These are phyloP conservation scores for Cordilura impudica DNA, from an alignment of 2,888 invertebrate genomes.

Conservation along the genomic window DNA sequence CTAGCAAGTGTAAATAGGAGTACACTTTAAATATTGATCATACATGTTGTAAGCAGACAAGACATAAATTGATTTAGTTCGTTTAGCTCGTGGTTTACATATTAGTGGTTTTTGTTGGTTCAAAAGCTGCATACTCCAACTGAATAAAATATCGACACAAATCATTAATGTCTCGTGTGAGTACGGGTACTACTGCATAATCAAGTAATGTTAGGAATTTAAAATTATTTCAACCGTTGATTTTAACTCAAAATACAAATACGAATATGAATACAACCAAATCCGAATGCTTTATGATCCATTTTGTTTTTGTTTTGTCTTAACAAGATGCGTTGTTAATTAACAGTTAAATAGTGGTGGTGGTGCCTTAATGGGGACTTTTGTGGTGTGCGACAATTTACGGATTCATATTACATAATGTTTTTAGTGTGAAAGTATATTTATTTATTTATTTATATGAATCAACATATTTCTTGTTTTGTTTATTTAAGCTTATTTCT, in stretches of 20 bases:
- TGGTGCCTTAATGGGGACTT: background rate
- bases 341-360: background rate
- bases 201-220: slow-evolving; percentile 6
- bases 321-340: slow-evolving; percentile 13
- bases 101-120: slow-evolving; percentile 2
- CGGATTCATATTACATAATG: background rate
- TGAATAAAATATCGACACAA: slow-evolving; percentile 12
- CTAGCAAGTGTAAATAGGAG: too few species aligned
- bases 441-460: too few species aligned
- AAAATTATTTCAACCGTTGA: slow-evolving; percentile 11
- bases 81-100: slow-evolving; percentile 14
- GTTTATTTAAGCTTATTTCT: background rate
- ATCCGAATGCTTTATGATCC: background rate
- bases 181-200: slow-evolving; percentile 5
- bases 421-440: slow-evolving; percentile 34
- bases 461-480: background rate
- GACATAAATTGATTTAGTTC: background rate
- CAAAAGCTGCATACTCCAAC: background rate
- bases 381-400: background rate
- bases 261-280: background rate
- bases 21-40: slow-evolving; percentile 31
- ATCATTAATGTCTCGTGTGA: slow-evolving; percentile 2
- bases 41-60: background rate
- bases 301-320: background rate
- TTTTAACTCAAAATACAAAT: background rate